A percentile compares a stretch with the other conserved stretches of the same genome.
Evolutionary conservation across 2,797 vertebrate species (phyloP).

Genomic region (Peromyscus melanophrys): DNA sequence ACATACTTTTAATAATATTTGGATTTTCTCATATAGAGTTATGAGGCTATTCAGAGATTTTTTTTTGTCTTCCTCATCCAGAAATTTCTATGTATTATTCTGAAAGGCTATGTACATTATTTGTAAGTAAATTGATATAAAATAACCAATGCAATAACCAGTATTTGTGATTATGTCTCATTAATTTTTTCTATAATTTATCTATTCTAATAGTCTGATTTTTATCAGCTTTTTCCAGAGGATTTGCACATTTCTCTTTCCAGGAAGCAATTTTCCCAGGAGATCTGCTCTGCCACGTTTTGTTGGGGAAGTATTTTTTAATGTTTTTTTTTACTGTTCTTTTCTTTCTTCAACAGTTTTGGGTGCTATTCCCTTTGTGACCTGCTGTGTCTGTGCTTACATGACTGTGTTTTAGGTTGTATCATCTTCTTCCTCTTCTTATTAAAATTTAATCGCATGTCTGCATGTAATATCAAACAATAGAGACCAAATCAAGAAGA

Average conservation of each 20-base stretch:
- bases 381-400: not conserved
- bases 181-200: not conserved
- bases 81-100: not conserved
- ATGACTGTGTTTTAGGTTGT: not conserved
- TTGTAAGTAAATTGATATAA: not conserved
- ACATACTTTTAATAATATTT: not conserved
- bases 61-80: not conserved
- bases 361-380: not conserved
- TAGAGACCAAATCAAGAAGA: not conserved
- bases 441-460: not conserved
- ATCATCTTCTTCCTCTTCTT: not conserved
- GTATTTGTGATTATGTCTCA: not conserved
- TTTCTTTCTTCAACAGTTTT: not conserved
- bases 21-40: not conserved
- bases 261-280: not conserved
- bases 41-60: not conserved
- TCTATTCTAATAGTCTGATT: not conserved
- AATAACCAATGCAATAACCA: not conserved
- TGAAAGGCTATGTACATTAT: not conserved
- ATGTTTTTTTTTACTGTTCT: not conserved
- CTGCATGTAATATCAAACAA: not conserved
- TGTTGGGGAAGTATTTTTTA: not conserved
- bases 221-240: not conserved
- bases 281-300: not conserved
- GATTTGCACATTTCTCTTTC: not conserved